Conservation (phyloP, 2,113 vertebrate genomes). For the Lonchura striata region DNA sequence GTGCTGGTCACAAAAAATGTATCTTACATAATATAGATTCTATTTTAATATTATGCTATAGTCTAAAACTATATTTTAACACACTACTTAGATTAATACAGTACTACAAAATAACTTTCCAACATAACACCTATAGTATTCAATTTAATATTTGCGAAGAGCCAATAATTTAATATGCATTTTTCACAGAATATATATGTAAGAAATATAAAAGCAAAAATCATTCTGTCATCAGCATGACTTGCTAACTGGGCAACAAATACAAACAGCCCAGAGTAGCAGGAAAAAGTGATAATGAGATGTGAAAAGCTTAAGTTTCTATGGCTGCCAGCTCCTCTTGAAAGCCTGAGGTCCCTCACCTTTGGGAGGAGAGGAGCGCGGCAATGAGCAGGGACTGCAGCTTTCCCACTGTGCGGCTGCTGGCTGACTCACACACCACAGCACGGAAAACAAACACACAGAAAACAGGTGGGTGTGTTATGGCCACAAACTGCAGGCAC, state of each 20-base stretch:
- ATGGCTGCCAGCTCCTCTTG: not conserved
- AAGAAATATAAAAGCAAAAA: not conserved
- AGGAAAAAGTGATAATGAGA: not conserved
- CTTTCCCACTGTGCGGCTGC: rapidly evolving
- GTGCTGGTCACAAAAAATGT: no score
- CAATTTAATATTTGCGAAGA: no score
- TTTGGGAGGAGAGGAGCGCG: not conserved
- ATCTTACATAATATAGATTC: no score
- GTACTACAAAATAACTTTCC: no score
- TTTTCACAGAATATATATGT: not conserved
- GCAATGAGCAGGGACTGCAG: not conserved
- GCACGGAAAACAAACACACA: not conserved
- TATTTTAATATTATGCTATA: no score
- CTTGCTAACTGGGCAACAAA: not conserved
- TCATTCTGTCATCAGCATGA: not conserved
- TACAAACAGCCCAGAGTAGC: not conserved
- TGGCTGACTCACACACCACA: not conserved
- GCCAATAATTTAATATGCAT: no score
- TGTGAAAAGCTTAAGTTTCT: not conserved
- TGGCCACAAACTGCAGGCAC: not conserved
- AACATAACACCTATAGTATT: no score
- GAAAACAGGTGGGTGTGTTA: not conserved
- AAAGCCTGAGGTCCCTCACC: not conserved
- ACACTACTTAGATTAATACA: no score
- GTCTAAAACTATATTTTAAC: no score